Evolutionary conservation across 2,888 invertebrate species (phyloP), one percentile per base, ranked within the genome.

Genomic region (Erebia ligea): DNA sequence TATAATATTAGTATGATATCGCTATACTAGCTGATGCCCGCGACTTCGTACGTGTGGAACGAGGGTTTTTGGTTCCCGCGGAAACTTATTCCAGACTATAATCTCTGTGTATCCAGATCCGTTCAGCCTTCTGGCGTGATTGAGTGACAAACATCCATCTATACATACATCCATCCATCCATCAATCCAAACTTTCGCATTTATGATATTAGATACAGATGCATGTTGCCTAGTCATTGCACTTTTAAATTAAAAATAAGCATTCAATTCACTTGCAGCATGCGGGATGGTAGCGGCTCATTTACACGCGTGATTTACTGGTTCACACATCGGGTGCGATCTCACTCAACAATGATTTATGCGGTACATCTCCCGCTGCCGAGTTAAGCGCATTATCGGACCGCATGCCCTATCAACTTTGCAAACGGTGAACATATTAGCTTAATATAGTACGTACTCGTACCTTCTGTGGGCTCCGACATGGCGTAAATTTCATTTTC

Each of bases 331-430:
- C 86, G 87, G 85, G 84, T 80, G 87, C 89, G 89, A 91, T 92
- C 87, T 90, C 92, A 90, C 91, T 92, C 92, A 91, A 91, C 87
- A 88, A 92, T 92, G 92, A 92, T 92, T 92, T 92, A 92, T 91
- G 85, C 85, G 80, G 85, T 86, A 87, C 91, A 90, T 88, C 90
- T 87, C 87, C 84, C 86, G 86, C 86, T 83, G 86, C 86, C 83
- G 88, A 88, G 90, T 87, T 90, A 85, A 89, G 87, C 89, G 87
- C 89, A 90, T 91, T 90, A 91, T 90, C 87, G 85, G 85, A 84
- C 86, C 88, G 83, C 86, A 86, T 86, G 86, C 87, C 87, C 87
- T 87, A 90, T 90, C 88, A 86, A 89, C 89, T 88, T 87, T 85
- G 86, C 87, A 83, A 86, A 84, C 84, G 83, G 83, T 85, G 84